These are phyloP conservation scores for Cathartes aura DNA, from an alignment of 2,113 vertebrate genomes.

Conservation along the genomic window DNA sequence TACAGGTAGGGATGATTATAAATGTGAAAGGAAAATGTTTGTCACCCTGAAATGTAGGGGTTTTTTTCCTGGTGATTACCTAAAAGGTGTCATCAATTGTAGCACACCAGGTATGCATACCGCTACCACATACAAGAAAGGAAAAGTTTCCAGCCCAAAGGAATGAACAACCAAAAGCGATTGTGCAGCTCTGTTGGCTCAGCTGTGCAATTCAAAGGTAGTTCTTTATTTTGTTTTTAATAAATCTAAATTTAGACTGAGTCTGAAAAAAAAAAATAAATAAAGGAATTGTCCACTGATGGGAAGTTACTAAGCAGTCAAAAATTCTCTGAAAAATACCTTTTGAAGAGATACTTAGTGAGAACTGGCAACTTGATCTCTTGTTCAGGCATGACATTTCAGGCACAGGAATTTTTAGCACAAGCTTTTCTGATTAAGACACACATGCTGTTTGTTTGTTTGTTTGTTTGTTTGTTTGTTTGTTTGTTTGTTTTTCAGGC, in stretches of 20 bases:
- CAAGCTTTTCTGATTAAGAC: not conserved
- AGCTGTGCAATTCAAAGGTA: not conserved
- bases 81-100: not conserved
- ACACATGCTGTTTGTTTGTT: not conserved
- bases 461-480: not conserved
- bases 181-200: not conserved
- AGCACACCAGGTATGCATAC: not conserved
- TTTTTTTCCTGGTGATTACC: not conserved
- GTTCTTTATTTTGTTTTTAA: not conserved
- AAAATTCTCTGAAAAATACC: not conserved
- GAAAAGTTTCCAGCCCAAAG: not conserved
- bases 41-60: rapidly evolving
- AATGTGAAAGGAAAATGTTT: not conserved
- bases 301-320: not conserved
- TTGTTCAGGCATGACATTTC: too few species aligned
- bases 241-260: not conserved
- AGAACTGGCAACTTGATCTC: not conserved
- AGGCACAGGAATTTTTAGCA: not conserved
- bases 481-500: not conserved
- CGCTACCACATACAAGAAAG: not conserved
- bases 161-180: not conserved
- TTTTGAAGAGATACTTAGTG: not conserved
- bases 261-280: not conserved
- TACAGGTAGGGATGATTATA: not conserved
- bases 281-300: not conserved